Conservation (phyloP, 2,888 invertebrate species). For the Drosophila anceps region DNA sequence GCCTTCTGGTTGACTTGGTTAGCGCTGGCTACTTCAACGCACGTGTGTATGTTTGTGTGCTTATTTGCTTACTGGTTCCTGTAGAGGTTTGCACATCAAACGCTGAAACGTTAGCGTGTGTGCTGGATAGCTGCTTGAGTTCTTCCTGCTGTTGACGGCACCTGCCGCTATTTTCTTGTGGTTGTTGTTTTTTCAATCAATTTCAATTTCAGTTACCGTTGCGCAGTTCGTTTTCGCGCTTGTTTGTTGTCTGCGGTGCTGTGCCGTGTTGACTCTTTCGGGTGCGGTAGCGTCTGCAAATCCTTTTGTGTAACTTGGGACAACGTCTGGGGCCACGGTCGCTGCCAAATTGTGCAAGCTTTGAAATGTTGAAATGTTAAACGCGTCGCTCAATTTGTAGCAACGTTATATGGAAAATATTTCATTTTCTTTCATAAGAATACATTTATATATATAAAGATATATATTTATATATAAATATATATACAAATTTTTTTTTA, state of each 20-base stretch:
- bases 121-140: conserved; percentile 14
- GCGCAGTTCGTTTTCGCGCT: conserved; percentile 57
- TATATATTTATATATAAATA: not conserved
- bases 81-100: conserved; percentile 63
- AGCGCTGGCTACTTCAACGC: conserved; percentile 9
- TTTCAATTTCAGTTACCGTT: conserved; percentile 65
- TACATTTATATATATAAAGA: not conserved
- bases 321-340: conserved; percentile 63
- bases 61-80: conserved; percentile 49
- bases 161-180: conserved; percentile 19
- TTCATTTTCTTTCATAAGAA: conserved; percentile 55
- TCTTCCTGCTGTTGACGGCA: conserved; percentile 3
- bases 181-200: conserved; percentile 75
- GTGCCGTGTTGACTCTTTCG: conserved; percentile 42
- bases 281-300: conserved; percentile 52
- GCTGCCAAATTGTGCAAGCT: conserved; percentile 48
- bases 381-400: conserved; percentile 61
- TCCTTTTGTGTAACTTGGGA: conserved; percentile 77
- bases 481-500: not conserved
- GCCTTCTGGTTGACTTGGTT: conserved; percentile 6
- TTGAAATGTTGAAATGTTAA: conserved; percentile 65
- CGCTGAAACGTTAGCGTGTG: conserved; percentile 35
- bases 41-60: conserved; percentile 13
- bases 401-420: conserved; percentile 51
- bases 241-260: conserved; percentile 43